Base-by-base conservation (phyloP, 2,797 vertebrate species). In the Cynopterus sphinx region DNA sequence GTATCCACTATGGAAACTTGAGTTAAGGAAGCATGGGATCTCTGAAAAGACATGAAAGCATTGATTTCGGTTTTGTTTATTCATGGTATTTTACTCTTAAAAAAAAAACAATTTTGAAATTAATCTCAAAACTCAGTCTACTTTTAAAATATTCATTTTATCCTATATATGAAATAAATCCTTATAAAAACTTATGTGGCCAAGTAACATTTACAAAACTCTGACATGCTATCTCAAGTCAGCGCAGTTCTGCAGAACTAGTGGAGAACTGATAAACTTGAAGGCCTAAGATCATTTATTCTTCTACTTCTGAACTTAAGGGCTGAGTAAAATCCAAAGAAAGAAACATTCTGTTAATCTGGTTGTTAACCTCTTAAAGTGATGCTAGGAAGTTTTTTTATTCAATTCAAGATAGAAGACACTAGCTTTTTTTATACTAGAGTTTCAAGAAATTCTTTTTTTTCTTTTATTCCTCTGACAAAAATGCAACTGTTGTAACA, bases 61-160 rank as follows among this genome's bases (percentile, higher is more conserved):
- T 28, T 89, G 43, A 41, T 84, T 87, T 94, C 68, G 36, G 33
- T 90, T 78, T 77, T 79, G 31, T 89, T 86, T 83, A 55, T 82
- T 94, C 13, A 11, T 87, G 36, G 7, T n/a, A 79, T 53, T 93
- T 94, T 94, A 82, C 5, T 74, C 61, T 92, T 94, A 75, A 74
- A 43, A 87, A 86, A 39, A 71, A 94, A 81, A 71, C 15, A 16
- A 31, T 81, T 81, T 91, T 85, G 19, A 91, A 59, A 75, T 68
- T 87, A 31, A 75, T 81, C 41, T 85, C 78, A 24, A 91, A 88
- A 90, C 28, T 91, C 33, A 95, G 16, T 55, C 41, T 93, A 77
- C 93, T n/a, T 73, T 86, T 83, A 89, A 90, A 93, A 68, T 92
- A 85, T 33, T 87, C 3, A 22, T 68, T 92, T 94, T 93, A 53